Evolutionary conservation across 2,888 invertebrate species (phyloP), one percentile per base, ranked within the genome.

Genomic region (Epirrhoe tristata): DNA sequence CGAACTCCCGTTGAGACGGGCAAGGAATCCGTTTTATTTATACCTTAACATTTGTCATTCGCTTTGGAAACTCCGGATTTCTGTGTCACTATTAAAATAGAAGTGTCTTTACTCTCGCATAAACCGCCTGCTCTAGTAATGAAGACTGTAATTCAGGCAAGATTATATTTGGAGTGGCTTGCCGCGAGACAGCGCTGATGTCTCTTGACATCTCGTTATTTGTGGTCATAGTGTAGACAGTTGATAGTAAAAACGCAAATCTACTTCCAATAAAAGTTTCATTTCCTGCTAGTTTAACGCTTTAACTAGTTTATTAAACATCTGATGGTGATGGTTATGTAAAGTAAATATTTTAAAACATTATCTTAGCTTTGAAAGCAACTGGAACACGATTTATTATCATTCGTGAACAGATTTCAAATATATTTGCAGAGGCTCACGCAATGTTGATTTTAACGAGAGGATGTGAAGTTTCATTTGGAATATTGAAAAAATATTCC

Each of bases 41-140:
- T 86, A 85, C 70, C 77, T 53, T 77, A 79, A 81, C 81, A 85
- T 86, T 83, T 87, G 82, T 86, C 86, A 85, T 84, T 77, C 75
- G 57, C 73, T 76, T 73, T 71, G 77, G 80, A 80, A 77, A 79
- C 70, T 74, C 69, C 66, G 70, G 70, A 81, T 82, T 82, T 83
- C 81, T 76, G 79, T 85, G 85, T 83, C 85, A 82, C 76, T 75
- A 78, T 82, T 75, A 81, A 86, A 86, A 86, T 86, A 87, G 82
- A 84, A 68, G 64, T 67, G 74, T 71, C 77, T 72, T 64, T 56
- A 66, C 69, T 71, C 75, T 73, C 70, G 68, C 74, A 74, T 73
- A 67, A 74, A 75, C 59, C 60, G 55, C 16, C 43, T 63, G 66
- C 65, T 67, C 67, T 71, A 70, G 68, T 72, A 64, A 63, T 67